A percentile compares a stretch with the other conserved stretches of the same genome.
Evolutionary conservation across 1,140 invertebrate genomes (phyloP).

Genomic region (Sarcophaga bullata): DNA sequence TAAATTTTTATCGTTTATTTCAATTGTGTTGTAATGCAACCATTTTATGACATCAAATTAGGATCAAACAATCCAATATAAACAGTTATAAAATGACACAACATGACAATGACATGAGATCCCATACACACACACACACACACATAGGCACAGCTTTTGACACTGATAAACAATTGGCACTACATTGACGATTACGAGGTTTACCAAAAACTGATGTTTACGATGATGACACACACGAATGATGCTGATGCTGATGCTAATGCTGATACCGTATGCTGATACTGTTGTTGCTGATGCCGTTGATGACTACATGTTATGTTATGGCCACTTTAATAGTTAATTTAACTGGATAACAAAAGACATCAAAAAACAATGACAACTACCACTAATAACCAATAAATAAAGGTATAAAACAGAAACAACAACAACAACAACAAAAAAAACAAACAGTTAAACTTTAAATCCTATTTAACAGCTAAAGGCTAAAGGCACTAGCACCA

Average conservation of each 20-base stretch:
- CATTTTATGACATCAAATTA: neutral
- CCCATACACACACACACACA: neutral
- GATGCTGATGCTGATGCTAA: too few relatives aligned
- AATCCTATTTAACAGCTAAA: slow-evolving; percentile 46
- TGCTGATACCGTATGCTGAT: too few relatives aligned
- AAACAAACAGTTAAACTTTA: slow-evolving; percentile 43
- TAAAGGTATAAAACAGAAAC: neutral
- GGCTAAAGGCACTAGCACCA: neutral
- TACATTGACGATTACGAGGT: slow-evolving; percentile 17
- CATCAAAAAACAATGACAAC: slow-evolving; percentile 24
- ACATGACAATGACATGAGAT: too few relatives aligned
- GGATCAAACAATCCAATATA: slow-evolving; percentile 14
- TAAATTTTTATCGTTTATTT: neutral
- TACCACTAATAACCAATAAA: slow-evolving; percentile 18
- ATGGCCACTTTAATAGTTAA: slow-evolving; percentile 7
- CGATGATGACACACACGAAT: too few relatives aligned
- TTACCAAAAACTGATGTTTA: too few relatives aligned
- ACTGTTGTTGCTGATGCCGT: neutral
- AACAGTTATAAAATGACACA: too few relatives aligned
- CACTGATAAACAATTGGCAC: neutral
- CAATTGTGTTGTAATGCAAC: neutral
- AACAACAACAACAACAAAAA: slow-evolving; percentile 50
- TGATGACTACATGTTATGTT: neutral
- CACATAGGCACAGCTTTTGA: neutral
- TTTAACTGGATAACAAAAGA: slow-evolving; percentile 10